phyloP scores from a whole-genome alignment of 2,113 vertebrate species.

The Castor canadensis region DNA sequence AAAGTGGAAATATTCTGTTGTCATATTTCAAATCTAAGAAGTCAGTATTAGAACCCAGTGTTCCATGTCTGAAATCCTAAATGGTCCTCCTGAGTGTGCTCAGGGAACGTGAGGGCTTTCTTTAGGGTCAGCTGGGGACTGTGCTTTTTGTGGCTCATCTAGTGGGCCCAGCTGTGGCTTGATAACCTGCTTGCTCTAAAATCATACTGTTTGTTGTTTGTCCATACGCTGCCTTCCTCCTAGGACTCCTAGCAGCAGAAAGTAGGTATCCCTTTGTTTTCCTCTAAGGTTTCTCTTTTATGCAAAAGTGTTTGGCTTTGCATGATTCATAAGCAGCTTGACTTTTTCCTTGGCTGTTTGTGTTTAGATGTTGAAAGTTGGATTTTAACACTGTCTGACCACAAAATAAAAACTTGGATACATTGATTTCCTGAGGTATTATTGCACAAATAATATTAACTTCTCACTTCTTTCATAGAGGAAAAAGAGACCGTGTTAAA shows the following conservation, averaged over 20 bases:
- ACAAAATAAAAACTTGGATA: slow-evolving; percentile 35
- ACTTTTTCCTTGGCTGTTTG: slow-evolving; percentile 74
- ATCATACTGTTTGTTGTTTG: slow-evolving; percentile 91
- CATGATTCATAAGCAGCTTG: slow-evolving; percentile 82
- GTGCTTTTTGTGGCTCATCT: slow-evolving; percentile 69
- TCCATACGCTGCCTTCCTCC: slow-evolving; percentile 91
- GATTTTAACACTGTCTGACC: slow-evolving; percentile 85
- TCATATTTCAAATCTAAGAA: slow-evolving; percentile 45
- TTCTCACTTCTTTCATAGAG: slow-evolving; percentile 52
- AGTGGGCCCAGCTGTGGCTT: slow-evolving; percentile 80
- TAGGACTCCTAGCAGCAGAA: slow-evolving; percentile 99
- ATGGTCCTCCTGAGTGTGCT: background rate
- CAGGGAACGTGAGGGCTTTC: background rate
- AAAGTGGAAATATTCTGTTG: slow-evolving; percentile 34
- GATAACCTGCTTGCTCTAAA: slow-evolving; percentile 85
- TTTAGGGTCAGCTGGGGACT: background rate
- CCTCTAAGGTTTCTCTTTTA: slow-evolving; percentile 85
- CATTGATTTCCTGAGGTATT: slow-evolving; percentile 41
- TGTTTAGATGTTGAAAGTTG: slow-evolving; percentile 69
- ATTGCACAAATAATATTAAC: slow-evolving; percentile 35
- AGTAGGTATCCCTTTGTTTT: slow-evolving; percentile 95
- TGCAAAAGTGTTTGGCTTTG: slow-evolving; percentile 83
- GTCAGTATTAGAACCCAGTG: slow-evolving; percentile 33
- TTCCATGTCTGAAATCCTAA: slow-evolving; percentile 26
- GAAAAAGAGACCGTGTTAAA: slow-evolving; percentile 84